Evolutionary conservation across 2,888 invertebrate species (phyloP).

Genomic region (Hyalella azteca): DNA sequence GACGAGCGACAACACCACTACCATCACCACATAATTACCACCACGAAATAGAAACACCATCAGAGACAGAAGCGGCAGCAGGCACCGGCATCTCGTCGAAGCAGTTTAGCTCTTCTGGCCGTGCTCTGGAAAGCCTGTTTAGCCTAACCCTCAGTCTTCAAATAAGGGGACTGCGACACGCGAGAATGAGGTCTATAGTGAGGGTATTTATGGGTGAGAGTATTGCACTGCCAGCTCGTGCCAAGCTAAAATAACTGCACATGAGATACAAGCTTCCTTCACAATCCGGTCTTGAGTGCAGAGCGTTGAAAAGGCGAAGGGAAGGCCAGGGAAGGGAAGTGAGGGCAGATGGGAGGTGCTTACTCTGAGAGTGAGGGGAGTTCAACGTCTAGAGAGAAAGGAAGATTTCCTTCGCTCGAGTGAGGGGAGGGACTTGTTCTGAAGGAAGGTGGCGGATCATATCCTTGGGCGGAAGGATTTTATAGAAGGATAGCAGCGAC

Average conservation of each 20-base stretch:
- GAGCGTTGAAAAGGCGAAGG: slow-evolving; percentile 32
- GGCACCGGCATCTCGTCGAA: background rate
- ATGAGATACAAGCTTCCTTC: slow-evolving; percentile 16
- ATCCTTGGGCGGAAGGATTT: no score
- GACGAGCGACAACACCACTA: no score
- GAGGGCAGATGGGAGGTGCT: background rate
- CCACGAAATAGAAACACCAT: no score
- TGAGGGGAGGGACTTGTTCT: no score
- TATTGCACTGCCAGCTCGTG: background rate
- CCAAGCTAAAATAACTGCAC: slow-evolving; percentile 9
- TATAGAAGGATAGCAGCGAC: no score
- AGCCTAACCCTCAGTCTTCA: no score
- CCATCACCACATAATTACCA: no score
- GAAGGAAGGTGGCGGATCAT: no score
- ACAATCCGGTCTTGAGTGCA: slow-evolving; percentile 29
- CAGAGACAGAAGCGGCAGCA: no score
- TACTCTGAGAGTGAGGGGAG: no score
- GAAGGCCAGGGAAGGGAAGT: background rate
- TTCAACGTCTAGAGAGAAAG: no score
- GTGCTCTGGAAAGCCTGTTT: background rate
- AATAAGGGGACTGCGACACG: background rate
- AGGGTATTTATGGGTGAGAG: slow-evolving; percentile 26
- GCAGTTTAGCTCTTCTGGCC: background rate
- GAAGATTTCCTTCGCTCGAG: no score
- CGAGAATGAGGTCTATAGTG: slow-evolving; percentile 31